Base-by-base conservation (phyloP, 2,888 invertebrate genomes). In the Drosophila cognata region DNA sequence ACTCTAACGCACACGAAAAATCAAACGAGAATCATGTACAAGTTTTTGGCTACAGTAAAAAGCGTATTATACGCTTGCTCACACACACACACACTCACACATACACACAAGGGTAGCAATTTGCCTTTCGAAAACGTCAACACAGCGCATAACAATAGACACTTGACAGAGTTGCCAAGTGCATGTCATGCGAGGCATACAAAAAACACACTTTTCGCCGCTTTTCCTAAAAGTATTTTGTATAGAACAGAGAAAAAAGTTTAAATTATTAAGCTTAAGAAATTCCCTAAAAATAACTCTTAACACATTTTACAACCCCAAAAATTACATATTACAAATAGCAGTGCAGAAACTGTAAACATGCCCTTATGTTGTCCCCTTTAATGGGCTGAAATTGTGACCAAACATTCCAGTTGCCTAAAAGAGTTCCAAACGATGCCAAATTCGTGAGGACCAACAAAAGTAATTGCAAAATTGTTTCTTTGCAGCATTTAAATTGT, bases 391-490 rank as follows among this genome's bases (percentile, higher is more conserved):
- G 25, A 71, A 56, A 46, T 43, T 33, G 21, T 58, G 58, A 55
- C 57, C 63, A 69, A 66, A 62, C 62, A 79, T 76, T 41, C 46
- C 50, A 29, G 43, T 62, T 58, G 61, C 18, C 46, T 59, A 48
- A 65, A 56, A 48, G 48, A 11, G 33, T 50, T n/a, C 61, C 31
- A 41, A 43, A 41, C 43, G 6, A 16, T 51, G 53, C 41, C 41
- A 58, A 66, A 77, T 80, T 64, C 56, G 35, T 61, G 28, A 25
- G 33, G 65, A 60, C 75, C 51, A 69, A 61, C 64, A 63, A 80
- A 77, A 65, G 77, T 77, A 88, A 86, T 86, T 86, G 68, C 66
- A 65, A 75, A 84, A 83, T 83, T 63, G 75, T 76, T 74, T 60
- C 52, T 43, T 29, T 58, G 33, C 48, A 53, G 53, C 56, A 68